A percentile compares a stretch with the other conserved stretches of the same genome.
These are phyloP conservation scores for Formica selysi DNA, from an alignment of 1,140 invertebrate genomes.

Conservation along the genomic window DNA sequence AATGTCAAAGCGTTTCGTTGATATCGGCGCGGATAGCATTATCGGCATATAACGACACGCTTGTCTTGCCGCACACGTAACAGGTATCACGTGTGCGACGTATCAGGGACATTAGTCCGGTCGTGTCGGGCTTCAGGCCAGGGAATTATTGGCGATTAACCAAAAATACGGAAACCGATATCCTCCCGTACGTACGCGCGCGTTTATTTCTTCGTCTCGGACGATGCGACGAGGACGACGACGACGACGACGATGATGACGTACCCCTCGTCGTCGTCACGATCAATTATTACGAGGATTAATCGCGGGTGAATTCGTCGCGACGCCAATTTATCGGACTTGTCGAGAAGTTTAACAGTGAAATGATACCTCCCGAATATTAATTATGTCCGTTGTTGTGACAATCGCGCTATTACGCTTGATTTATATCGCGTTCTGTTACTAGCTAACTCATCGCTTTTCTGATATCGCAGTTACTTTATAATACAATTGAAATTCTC, in stretches of 20 bases:
- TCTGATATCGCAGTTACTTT: background rate
- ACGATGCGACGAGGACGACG: background rate
- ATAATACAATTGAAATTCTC: background rate
- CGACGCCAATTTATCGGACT: constrained; percentile 62
- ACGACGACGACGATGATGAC: background rate
- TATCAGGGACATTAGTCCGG: constrained; percentile 64
- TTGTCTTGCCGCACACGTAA: constrained; percentile 59
- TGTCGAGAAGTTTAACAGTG: constrained; percentile 52
- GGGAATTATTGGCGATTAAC: constrained; percentile 71
- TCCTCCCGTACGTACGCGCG: constrained; percentile 7
- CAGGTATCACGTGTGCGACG: constrained; percentile 63
- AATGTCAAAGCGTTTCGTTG: constrained; percentile 18
- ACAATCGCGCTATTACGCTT: constrained; percentile 43
- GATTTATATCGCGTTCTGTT: constrained; percentile 43
- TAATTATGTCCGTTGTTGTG: constrained; percentile 43
- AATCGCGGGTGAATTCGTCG: constrained; percentile 60
- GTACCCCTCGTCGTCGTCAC: background rate
- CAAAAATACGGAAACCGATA: constrained; percentile 70
- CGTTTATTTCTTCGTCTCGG: constrained; percentile 22
- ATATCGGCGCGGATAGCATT: constrained; percentile 28
- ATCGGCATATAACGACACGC: constrained; percentile 55
- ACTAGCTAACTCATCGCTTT: background rate
- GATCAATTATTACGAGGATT: constrained; percentile 70
- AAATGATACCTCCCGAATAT: constrained; percentile 57
- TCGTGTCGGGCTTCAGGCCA: constrained; percentile 51